A percentile compares a stretch with the other conserved stretches of the same genome.
These are phyloP conservation scores for Argentina silus DNA, from an alignment of 2,797 vertebrate genomes.

Conservation along the genomic window DNA sequence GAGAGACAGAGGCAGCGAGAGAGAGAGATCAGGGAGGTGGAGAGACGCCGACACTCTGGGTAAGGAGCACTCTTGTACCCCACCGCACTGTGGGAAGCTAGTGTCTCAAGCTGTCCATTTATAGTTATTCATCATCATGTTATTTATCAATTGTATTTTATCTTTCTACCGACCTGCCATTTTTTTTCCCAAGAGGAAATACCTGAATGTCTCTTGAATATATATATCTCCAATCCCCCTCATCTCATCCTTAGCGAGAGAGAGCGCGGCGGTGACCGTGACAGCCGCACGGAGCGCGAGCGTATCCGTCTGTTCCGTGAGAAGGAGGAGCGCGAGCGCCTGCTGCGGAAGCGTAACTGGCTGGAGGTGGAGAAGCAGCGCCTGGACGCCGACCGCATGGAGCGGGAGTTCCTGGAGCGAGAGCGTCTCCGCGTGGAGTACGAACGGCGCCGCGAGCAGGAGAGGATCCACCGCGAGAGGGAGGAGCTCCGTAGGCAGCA, in stretches of 20 bases:
- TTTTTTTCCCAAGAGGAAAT: no score
- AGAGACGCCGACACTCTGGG: conserved; percentile 84
- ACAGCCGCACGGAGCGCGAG: conserved; percentile 83
- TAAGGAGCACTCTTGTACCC: conserved; percentile 39
- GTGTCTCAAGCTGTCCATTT: no score
- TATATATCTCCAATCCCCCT: not conserved
- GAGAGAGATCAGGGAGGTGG: conserved; percentile 90
- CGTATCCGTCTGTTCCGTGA: conserved; percentile 88
- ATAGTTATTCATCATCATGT: no score
- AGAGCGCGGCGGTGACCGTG: conserved; percentile 59
- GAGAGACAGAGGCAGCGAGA: conserved; percentile 94
- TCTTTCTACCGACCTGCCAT: no score
- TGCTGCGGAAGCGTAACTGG: conserved; percentile 85
- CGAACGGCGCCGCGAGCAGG: conserved; percentile 90
- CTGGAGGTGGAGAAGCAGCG: conserved; percentile 90
- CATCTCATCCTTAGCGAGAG: conserved; percentile 36
- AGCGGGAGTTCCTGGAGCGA: conserved; percentile 90
- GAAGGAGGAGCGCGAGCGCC: conserved; percentile 85
- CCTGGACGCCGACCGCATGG: conserved; percentile 89
- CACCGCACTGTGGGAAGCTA: not conserved
- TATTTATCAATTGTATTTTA: no score
- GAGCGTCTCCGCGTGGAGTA: conserved; percentile 92
- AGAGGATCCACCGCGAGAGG: conserved; percentile 90
- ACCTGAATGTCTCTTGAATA: no score
- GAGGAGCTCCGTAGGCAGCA: conserved; percentile 93